These are phyloP conservation scores for Fratercula arctica DNA, from an alignment of 2,797 vertebrate genomes.

Conservation along the genomic window DNA sequence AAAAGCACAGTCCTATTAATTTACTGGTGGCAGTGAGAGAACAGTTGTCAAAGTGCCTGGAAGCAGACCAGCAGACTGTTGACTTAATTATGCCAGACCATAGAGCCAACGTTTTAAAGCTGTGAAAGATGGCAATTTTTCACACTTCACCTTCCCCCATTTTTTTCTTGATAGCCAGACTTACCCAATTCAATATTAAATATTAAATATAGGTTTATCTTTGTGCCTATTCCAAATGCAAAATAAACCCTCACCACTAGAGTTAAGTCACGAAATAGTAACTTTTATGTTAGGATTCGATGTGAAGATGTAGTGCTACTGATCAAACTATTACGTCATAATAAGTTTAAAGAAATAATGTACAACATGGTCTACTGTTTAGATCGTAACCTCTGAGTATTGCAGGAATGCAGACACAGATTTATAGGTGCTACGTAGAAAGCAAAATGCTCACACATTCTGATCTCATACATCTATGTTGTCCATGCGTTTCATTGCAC, in stretches of 20 bases:
- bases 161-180: constrained; percentile 7
- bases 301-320: not conserved
- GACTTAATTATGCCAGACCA: constrained; percentile 71
- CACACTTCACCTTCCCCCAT: constrained; percentile 33
- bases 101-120: constrained; percentile 72
- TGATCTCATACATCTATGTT: not conserved
- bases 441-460: not conserved
- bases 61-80: constrained; percentile 70
- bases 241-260: not conserved
- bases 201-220: not conserved
- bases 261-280: not conserved
- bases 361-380: not conserved
- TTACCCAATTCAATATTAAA: constrained; percentile 37
- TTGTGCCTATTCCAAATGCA: not conserved
- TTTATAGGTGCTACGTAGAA: not conserved
- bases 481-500: not conserved
- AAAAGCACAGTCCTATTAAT: constrained; percentile 52
- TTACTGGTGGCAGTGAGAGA: constrained; percentile 57
- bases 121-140: constrained; percentile 73
- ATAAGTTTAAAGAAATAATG: not conserved
- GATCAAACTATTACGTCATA: not conserved
- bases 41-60: constrained; percentile 69
- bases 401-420: not conserved
- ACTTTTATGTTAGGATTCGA: not conserved
- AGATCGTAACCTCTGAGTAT: not conserved